phyloP scores from a whole-genome alignment of 2,113 vertebrate genomes.

The Cathartes aura region DNA sequence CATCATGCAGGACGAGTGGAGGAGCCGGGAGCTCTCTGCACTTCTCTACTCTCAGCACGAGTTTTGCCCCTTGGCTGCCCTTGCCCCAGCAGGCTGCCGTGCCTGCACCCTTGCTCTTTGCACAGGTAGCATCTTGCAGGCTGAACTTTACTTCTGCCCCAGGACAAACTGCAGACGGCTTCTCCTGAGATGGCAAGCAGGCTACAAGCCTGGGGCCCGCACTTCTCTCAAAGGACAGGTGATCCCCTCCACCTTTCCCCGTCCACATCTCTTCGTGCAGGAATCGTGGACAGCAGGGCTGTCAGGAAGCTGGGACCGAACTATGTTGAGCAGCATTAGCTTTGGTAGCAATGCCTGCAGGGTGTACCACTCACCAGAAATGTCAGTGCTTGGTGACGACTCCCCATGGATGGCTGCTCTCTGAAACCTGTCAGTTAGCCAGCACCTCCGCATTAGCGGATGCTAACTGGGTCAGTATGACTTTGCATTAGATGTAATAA shows the following conservation, averaged over 20 bases:
- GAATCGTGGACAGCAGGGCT: background rate
- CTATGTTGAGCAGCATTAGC: background rate
- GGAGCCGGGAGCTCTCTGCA: background rate
- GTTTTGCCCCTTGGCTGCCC: background rate
- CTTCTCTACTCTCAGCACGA: background rate
- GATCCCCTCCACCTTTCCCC: background rate
- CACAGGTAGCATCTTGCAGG: background rate
- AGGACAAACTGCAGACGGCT: background rate
- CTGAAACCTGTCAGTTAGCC: constrained; percentile 5
- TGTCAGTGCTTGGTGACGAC: fast-evolving
- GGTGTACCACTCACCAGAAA: background rate
- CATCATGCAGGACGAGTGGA: fast-evolving
- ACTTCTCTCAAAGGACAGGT: background rate
- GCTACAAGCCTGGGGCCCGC: fast-evolving
- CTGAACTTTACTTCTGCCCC: background rate
- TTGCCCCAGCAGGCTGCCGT: background rate
- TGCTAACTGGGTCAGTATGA: background rate
- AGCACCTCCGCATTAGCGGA: background rate
- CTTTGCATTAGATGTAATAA: background rate
- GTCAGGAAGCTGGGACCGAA: background rate
- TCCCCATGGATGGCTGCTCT: background rate
- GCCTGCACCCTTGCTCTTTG: background rate
- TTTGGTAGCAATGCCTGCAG: background rate
- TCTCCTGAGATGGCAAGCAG: background rate
- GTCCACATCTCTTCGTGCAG: fast-evolving